Evolutionary conservation across 2,113 vertebrate species (phyloP).

Genomic region (Jacana jacana): DNA sequence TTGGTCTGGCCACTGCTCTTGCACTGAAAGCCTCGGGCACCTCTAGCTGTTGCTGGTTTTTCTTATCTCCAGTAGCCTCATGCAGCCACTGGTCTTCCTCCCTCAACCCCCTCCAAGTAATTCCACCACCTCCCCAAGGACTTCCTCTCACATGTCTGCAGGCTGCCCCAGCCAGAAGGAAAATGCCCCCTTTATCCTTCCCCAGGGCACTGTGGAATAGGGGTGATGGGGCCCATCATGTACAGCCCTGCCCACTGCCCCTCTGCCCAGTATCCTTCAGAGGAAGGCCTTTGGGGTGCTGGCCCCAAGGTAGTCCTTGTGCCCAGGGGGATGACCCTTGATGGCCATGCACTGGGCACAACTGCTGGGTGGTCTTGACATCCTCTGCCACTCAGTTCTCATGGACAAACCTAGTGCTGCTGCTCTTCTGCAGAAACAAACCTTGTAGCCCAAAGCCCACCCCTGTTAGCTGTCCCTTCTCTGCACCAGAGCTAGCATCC

Average conservation of each 20-base stretch:
- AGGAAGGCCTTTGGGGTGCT: too few species aligned
- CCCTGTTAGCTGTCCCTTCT: not conserved
- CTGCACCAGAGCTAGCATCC: not conserved
- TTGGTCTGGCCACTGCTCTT: not conserved
- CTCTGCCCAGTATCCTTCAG: too few species aligned
- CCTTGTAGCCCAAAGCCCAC: not conserved
- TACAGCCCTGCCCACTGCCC: too few species aligned
- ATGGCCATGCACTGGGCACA: not conserved
- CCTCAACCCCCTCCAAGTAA: not conserved
- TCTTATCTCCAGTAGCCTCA: not conserved
- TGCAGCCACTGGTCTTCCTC: not conserved
- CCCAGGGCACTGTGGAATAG: too few species aligned
- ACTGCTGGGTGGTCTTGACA: not conserved
- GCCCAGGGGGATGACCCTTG: too few species aligned
- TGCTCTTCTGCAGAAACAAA: not conserved
- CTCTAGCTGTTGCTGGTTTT: not conserved
- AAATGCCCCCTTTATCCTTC: not conserved
- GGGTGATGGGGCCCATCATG: too few species aligned
- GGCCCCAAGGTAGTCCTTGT: too few species aligned
- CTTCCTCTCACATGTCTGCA: not conserved
- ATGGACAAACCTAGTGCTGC: not conserved
- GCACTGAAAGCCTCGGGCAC: not conserved
- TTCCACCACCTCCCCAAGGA: not conserved
- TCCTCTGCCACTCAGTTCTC: not conserved
- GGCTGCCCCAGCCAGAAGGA: not conserved